Evolutionary conservation across 2,888 invertebrate genomes (phyloP), one percentile per base, ranked within the genome.

Genomic region (Miltochrista miniata): DNA sequence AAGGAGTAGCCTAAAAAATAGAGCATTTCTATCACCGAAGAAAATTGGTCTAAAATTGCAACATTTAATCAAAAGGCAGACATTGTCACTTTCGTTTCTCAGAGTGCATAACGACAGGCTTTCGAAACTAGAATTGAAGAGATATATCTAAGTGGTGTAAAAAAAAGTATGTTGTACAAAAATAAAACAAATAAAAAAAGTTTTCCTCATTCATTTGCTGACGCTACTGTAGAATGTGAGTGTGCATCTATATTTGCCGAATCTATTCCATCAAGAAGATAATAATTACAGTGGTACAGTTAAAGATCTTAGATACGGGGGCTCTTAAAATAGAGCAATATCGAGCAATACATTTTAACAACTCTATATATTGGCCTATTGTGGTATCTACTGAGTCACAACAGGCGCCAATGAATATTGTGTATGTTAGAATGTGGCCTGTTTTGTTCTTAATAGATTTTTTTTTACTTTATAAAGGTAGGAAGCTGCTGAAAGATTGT

Each of bases 201-300:
- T 15, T 38, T 38, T 38, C 12, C 45, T 31, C 33, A 18, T 38
- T 31, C 9, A 33, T 34, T 10, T 71, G 60, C 68, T 41, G 34
- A 54, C 73, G 24, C 15, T 72, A 70, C 66, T 10, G 2, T 12
- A 35, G 36, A 73, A 75, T 72, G 76, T 72, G 71, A 83, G 79
- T 78, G 79, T 77, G 74, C 79, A 77, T 80, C 82, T 85, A 80
- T 87, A 86, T 88, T 90, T 87, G 89, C 89, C 90, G 86, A 90
- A 90, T 88, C 85, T 85, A 76, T 86, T 86, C 86, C 87, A 90
- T 90, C 87, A 79, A 79, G 83, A 76, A 83, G 86, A 87, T 85
- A 85, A 90, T 90, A 90, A 90, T 89, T 89, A 90, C 79, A 70
- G 59, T 53, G 68, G 76, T 85, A 90, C 90, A 77, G 89, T 87